Conservation (phyloP, 1,140 invertebrate species). For the Drosophila melanica region DNA sequence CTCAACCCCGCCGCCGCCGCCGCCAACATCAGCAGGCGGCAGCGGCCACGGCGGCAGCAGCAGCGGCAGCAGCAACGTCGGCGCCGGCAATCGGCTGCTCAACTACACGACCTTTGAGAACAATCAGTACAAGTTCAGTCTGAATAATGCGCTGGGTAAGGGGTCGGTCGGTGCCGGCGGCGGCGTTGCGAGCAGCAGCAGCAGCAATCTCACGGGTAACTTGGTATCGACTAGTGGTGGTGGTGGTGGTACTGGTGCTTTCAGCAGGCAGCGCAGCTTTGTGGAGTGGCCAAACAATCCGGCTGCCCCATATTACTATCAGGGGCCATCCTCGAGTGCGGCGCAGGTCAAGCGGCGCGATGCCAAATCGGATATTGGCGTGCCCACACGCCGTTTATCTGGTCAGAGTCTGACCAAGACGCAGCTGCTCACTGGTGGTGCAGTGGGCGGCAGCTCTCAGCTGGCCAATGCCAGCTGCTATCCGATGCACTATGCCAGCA, state of each 20-base stretch:
- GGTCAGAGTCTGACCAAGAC: slow-evolving; percentile 78
- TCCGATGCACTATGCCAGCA: slow-evolving; percentile 70
- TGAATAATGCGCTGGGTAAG: slow-evolving; percentile 76
- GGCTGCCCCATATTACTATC: slow-evolving; percentile 78
- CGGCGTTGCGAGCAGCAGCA: slow-evolving; percentile 50
- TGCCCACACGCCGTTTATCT: slow-evolving; percentile 75
- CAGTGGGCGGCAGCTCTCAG: slow-evolving; percentile 46
- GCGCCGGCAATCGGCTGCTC: slow-evolving; percentile 72
- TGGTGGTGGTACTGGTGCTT: slow-evolving; percentile 57
- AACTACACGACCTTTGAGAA: slow-evolving; percentile 84
- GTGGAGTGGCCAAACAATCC: slow-evolving; percentile 81
- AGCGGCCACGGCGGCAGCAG: slow-evolving; percentile 7
- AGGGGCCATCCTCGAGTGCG: slow-evolving; percentile 58
- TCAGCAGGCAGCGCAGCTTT: slow-evolving; percentile 74
- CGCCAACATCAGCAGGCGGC: slow-evolving; percentile 15
- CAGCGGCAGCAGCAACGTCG: slow-evolving; percentile 34
- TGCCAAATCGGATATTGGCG: slow-evolving; percentile 83
- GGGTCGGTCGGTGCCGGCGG: slow-evolving; percentile 34
- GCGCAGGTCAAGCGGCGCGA: slow-evolving; percentile 71
- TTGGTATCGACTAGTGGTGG: slow-evolving; percentile 40
- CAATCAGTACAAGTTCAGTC: slow-evolving; percentile 84
- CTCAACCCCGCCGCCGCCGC: slow-evolving; percentile 51
- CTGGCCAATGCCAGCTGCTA: slow-evolving; percentile 72
- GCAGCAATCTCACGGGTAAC: slow-evolving; percentile 67
- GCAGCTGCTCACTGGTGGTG: slow-evolving; percentile 66